These are phyloP conservation scores for Chelon labrosus DNA, from an alignment of 2,797 vertebrate genomes.

Conservation along the genomic window DNA sequence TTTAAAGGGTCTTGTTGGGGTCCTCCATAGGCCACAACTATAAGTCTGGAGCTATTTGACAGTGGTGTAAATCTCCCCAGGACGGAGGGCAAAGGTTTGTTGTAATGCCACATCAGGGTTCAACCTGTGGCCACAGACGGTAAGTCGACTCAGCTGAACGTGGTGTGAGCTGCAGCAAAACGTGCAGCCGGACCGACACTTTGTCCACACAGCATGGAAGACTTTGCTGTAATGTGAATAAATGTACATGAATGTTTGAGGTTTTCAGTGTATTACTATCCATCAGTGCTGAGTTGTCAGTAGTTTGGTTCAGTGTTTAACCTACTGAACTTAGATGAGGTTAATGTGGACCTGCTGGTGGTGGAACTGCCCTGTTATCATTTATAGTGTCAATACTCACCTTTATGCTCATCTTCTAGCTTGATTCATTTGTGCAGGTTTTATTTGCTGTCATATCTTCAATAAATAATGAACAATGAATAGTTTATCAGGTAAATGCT, in stretches of 20 bases:
- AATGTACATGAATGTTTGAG: neutral
- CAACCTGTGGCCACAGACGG: conserved; percentile 56
- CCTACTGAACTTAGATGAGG: neutral
- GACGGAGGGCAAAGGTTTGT: conserved; percentile 72
- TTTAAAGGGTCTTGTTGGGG: conserved; percentile 45
- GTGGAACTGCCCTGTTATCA: too few relatives aligned
- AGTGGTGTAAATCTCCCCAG: conserved; percentile 64
- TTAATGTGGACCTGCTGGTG: neutral
- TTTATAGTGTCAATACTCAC: too few relatives aligned
- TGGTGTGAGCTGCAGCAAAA: conserved; percentile 37
- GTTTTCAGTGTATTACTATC: neutral
- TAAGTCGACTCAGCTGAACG: conserved; percentile 75
- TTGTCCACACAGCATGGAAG: neutral
- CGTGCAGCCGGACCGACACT: neutral
- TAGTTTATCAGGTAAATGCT: too few relatives aligned
- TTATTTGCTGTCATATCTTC: neutral
- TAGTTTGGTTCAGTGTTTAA: neutral
- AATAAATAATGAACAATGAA: neutral
- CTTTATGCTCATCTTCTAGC: too few relatives aligned
- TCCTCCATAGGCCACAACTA: conserved; percentile 30
- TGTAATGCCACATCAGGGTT: conserved; percentile 60
- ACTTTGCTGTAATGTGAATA: neutral
- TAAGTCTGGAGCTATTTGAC: conserved; percentile 57
- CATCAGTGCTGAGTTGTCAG: too few relatives aligned
- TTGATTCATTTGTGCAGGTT: neutral